phyloP scores from a whole-genome alignment of 2,888 invertebrate species.

The Meliscaeva auricollis region DNA sequence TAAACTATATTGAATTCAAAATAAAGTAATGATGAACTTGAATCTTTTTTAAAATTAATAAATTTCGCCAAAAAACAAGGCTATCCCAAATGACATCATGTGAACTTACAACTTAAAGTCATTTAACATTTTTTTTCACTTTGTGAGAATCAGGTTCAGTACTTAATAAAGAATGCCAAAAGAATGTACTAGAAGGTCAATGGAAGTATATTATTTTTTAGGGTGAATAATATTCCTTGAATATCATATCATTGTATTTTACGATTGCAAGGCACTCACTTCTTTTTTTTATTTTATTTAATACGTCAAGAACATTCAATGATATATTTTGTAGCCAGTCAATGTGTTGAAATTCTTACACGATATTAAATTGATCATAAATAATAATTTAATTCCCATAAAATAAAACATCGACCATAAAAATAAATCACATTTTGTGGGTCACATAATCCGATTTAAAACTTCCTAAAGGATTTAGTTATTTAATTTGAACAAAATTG shows the following conservation, averaged over 20 bases:
- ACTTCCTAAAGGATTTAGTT: neutral
- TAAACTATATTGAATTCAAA: no score
- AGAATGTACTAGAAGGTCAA: conserved; percentile 43
- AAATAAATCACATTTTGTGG: conserved; percentile 14
- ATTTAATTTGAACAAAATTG: conserved; percentile 6
- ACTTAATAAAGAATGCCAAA: conserved; percentile 28
- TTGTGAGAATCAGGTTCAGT: conserved; percentile 14
- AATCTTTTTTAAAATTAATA: no score
- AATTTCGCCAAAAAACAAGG: neutral
- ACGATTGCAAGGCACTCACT: neutral
- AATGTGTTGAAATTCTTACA: conserved; percentile 6
- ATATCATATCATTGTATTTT: neutral
- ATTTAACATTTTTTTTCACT: neutral
- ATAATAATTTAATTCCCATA: neutral
- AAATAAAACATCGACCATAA: neutral
- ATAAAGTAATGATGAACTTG: no score
- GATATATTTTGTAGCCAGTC: neutral
- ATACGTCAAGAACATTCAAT: neutral
- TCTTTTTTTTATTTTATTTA: neutral
- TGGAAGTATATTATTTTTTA: conserved; percentile 4
- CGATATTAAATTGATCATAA: conserved; percentile 10
- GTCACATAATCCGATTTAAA: conserved; percentile 26
- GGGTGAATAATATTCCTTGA: conserved; percentile 25
- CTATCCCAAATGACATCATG: neutral
- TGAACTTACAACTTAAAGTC: conserved; percentile 19